Conservation (phyloP, 2,113 vertebrate genomes). For the Orcinus orca region DNA sequence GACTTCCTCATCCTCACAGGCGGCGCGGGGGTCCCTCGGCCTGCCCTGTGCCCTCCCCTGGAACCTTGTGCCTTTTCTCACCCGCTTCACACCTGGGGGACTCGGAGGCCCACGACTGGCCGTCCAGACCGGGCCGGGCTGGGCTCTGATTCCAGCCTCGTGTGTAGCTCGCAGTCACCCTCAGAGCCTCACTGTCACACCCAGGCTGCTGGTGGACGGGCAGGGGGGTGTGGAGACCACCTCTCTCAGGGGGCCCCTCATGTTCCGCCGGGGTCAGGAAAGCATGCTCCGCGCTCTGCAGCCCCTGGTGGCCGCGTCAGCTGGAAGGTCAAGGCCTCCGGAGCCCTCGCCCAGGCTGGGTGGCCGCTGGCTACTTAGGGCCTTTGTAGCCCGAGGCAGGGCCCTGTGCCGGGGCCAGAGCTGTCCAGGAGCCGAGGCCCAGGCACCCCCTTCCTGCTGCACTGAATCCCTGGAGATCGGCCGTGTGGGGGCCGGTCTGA, state of each 20-base stretch:
- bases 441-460: neutral
- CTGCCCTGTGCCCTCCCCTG: neutral
- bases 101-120: rapidly evolving
- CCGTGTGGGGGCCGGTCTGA: rapidly evolving
- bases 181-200: rapidly evolving
- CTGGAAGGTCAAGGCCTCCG: neutral
- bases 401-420: neutral
- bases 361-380: neutral
- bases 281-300: neutral
- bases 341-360: neutral
- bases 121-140: neutral
- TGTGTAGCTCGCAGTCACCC: neutral
- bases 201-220: rapidly evolving
- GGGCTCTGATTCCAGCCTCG: neutral
- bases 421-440: rapidly evolving
- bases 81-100: too few relatives aligned
- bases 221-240: rapidly evolving
- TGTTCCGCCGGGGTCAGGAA: rapidly evolving
- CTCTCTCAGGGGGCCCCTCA: rapidly evolving
- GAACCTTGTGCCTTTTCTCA: rapidly evolving
- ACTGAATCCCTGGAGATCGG: neutral
- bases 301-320: neutral
- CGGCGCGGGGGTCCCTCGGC: neutral
- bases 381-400: neutral
- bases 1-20: neutral